Conservation (phyloP, 2,888 invertebrate genomes). For the Vanessa cardui region DNA sequence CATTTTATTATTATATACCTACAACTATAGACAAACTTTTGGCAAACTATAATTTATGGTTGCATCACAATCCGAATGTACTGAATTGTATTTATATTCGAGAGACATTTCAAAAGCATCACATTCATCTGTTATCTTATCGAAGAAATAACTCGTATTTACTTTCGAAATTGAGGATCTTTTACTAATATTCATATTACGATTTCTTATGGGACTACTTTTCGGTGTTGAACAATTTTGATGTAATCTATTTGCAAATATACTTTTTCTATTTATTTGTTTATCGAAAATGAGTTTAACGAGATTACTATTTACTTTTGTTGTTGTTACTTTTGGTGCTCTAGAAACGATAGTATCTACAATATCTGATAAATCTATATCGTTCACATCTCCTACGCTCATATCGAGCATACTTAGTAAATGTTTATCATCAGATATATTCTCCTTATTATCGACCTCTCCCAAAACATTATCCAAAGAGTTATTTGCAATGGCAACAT, state of each 20-base stretch:
- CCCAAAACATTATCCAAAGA: conserved; percentile 29
- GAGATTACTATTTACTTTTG: conserved; percentile 62
- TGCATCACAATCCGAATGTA: conserved; percentile 54
- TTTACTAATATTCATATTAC: conserved; percentile 46
- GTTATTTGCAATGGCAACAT: conserved; percentile 50
- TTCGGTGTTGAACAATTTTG: conserved; percentile 70
- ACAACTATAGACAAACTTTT: conserved; percentile 54
- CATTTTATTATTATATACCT: too few relatives aligned
- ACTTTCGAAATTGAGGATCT: conserved; percentile 49
- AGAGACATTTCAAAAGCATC: conserved; percentile 85
- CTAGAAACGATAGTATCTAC: conserved; percentile 67
- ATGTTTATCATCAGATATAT: conserved; percentile 44
- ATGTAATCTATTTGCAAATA: conserved; percentile 51
- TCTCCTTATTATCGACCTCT: conserved; percentile 44
- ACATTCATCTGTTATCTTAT: conserved; percentile 68
- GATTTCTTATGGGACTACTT: conserved; percentile 55
- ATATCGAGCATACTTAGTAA: conserved; percentile 58
- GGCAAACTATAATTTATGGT: conserved; percentile 68
- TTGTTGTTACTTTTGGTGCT: conserved; percentile 56
- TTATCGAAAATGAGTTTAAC: conserved; percentile 63
- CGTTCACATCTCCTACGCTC: conserved; percentile 48
- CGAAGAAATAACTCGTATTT: conserved; percentile 82
- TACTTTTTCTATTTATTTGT: conserved; percentile 44
- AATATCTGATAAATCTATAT: conserved; percentile 66
- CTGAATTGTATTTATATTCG: conserved; percentile 63